These are phyloP conservation scores for Siderastrea radians DNA, from an alignment of 92 coral and sea anemone genomes.

Conservation along the genomic window DNA sequence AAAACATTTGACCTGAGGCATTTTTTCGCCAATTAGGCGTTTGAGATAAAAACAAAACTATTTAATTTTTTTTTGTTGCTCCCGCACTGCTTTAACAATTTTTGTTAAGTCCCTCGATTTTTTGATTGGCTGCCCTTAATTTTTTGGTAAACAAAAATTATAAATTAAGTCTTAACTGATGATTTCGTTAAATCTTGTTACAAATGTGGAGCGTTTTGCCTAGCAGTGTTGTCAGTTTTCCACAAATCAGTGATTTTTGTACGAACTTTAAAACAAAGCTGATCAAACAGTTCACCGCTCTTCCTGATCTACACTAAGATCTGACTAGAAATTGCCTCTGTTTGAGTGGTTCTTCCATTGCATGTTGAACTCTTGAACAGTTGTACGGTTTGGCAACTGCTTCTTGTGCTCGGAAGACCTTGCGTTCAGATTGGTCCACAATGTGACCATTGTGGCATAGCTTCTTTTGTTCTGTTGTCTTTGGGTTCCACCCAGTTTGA, in stretches of 20 bases:
- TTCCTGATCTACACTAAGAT: too few relatives aligned
- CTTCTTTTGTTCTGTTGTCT: neutral
- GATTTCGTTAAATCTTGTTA: neutral
- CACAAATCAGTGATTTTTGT: too few relatives aligned
- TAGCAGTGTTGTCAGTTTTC: too few relatives aligned
- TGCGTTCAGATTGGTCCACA: neutral
- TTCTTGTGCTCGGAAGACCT: neutral
- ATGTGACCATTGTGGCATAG: neutral
- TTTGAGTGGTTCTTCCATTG: too few relatives aligned
- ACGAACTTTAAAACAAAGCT: too few relatives aligned
- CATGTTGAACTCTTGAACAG: too few relatives aligned
- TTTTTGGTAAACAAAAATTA: slow-evolving; percentile 3
- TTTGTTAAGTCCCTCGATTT: neutral
- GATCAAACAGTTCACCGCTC: too few relatives aligned
- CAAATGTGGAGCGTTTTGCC: too few relatives aligned
- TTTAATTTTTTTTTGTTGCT: slow-evolving; percentile 11
- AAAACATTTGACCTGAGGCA: slow-evolving; percentile 39
- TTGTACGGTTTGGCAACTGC: too few relatives aligned
- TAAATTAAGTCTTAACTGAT: neutral
- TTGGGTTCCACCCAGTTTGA: neutral
- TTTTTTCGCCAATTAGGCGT: slow-evolving; percentile 24
- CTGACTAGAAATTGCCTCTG: too few relatives aligned
- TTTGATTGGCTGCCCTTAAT: slow-evolving; percentile 13
- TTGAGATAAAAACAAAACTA: slow-evolving; percentile 5
- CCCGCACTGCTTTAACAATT: slow-evolving; percentile 2